Evolutionary conservation across 2,888 invertebrate species (phyloP), one percentile per base, ranked within the genome.

Genomic region (Endotricha flammealis): DNA sequence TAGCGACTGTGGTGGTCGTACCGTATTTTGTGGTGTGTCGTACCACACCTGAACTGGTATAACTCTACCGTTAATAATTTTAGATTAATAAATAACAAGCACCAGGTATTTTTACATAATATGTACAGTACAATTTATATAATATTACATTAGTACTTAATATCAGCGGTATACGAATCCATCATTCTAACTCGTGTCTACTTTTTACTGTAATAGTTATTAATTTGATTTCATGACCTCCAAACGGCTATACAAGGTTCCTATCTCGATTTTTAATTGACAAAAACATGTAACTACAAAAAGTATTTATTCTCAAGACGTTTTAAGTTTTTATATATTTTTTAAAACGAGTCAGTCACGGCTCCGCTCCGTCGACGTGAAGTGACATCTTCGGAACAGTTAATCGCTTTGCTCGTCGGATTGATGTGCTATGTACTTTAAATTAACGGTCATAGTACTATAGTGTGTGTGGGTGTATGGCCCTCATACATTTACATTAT

Each of bases 401-500:
- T 62, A 61, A 41, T 32, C 32, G 4, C 13, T 39, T 31, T 36
- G 39, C 49, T 51, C 53, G 52, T 44, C 6, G 3, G 20, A 20
- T 20, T 20, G 20, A 6, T 20, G 20, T 16, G 16, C 3, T 24
- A 24, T 13, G 23, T 50, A 20, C 20, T 20, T 20, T 6, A 20
- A 20, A 20, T 20, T 20, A 20, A 20, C 20, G 20, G 20, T 54
- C 53, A 49, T 46, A 34, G 46, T 53, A 48, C 50, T 42, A 52
- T 50, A 53, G 51, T 43, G 42, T 41, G 53, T 60, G 67, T 66
- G 57, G 63, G 65, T 51, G 67, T 67, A 64, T 53, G 53, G 53
- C 45, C 64, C 63, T 67, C 71, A 70, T 70, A 72, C 69, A 57
- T 63, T 44, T 43, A 54, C 47, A 48, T 53, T 53, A 54, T 53